phyloP scores from a whole-genome alignment of 2,113 vertebrate genomes.

The Oceanites oceanicus region DNA sequence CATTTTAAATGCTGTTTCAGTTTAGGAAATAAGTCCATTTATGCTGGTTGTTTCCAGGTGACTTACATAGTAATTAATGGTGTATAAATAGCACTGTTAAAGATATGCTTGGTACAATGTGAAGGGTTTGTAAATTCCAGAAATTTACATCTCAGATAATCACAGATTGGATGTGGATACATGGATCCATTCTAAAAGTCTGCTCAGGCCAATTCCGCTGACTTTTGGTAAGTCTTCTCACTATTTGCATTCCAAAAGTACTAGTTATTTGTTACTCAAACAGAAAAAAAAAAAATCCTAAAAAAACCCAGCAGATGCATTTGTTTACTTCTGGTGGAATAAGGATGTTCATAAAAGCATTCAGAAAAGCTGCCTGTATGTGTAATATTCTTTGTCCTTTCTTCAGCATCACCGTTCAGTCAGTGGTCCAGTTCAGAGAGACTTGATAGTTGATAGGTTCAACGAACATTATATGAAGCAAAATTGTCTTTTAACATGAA shows the following conservation, averaged over 20 bases:
- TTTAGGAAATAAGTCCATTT: background rate
- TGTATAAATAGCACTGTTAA: background rate
- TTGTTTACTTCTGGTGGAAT: background rate
- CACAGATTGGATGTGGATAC: background rate
- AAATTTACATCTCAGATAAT: background rate
- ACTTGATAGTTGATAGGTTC: background rate
- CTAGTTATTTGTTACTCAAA: background rate
- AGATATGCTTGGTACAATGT: background rate
- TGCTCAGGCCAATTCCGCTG: accelerated
- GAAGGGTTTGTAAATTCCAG: background rate
- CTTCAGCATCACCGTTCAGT: background rate
- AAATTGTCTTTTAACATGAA: background rate
- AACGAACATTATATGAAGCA: background rate
- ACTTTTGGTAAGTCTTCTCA: background rate
- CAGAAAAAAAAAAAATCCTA: background rate
- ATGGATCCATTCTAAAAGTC: background rate
- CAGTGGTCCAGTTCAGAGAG: background rate
- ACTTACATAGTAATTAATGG: background rate
- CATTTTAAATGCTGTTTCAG: background rate
- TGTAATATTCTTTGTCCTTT: background rate
- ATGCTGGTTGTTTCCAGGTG: background rate
- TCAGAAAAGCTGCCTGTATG: background rate
- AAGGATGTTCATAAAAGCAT: background rate
- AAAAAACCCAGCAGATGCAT: background rate
- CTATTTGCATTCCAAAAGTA: background rate